Conservation (phyloP, 2,888 invertebrate species). For the Pheosia tremula region DNA sequence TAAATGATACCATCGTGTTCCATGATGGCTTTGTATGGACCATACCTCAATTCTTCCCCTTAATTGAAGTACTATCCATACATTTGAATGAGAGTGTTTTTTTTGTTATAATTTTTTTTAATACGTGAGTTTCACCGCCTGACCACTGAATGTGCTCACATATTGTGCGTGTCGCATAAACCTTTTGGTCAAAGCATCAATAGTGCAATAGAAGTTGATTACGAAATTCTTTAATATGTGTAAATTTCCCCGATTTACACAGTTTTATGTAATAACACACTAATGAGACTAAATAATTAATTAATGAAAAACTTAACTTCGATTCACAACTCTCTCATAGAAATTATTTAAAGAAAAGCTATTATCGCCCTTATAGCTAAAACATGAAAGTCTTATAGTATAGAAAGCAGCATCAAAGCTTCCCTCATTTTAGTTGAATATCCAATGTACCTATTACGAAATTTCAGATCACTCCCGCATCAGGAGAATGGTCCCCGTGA, state of each 20-base stretch:
- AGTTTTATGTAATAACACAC: slow-evolving; percentile 46
- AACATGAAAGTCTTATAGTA: slow-evolving; percentile 64
- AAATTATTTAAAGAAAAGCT: slow-evolving; percentile 58
- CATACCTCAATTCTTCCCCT: slow-evolving; percentile 81
- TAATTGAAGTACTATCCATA: slow-evolving; percentile 75
- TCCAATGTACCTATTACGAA: slow-evolving; percentile 49
- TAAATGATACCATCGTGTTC: slow-evolving; percentile 65
- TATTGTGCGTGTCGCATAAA: slow-evolving; percentile 75
- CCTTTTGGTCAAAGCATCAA: slow-evolving; percentile 68
- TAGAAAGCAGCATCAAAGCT: slow-evolving; percentile 69
- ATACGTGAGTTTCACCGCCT: slow-evolving; percentile 15
- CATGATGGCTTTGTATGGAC: slow-evolving; percentile 51
- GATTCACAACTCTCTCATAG: slow-evolving; percentile 72
- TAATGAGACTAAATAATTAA: slow-evolving; percentile 53
- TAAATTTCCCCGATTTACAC: slow-evolving; percentile 83
- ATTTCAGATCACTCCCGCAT: slow-evolving; percentile 68
- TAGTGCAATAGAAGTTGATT: slow-evolving; percentile 65
- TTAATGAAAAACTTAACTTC: slow-evolving; percentile 52
- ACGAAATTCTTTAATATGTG: slow-evolving; percentile 55
- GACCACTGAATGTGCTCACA: slow-evolving; percentile 45
- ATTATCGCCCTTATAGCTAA: slow-evolving; percentile 58
- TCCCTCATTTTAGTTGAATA: slow-evolving; percentile 49
- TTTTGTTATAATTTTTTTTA: slow-evolving; percentile 39
- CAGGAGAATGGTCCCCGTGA: slow-evolving; percentile 80
- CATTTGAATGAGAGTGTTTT: slow-evolving; percentile 43